Base-by-base conservation (phyloP, 1,140 invertebrate species). In the Drosophila ogumai region DNA sequence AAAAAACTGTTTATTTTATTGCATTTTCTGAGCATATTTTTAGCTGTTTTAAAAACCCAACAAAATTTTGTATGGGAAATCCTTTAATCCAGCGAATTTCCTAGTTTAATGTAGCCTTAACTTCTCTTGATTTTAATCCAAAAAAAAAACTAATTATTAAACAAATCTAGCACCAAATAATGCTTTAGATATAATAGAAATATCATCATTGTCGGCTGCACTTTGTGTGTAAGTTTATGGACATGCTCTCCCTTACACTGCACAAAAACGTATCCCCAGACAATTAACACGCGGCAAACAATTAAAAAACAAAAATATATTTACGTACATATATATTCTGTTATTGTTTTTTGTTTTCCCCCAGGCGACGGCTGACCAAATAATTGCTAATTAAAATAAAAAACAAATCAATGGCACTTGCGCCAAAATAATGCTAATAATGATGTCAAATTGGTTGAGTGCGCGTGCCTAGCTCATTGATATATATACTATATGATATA, bases 381-480 rank as follows among this genome's bases (percentile, higher is more conserved):
- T 74, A 72, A 64, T 54, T 25, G 55, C 63, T 40, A 81, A 81
- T 88, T 87, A 80, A 82, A 87, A 87, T 88, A 77, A 82, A 82
- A 87, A 88, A 82, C 76, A 80, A 82, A 88, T 88, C 67, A 82
- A 69, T 77, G 72, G 84, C 82, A 79, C 79, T 79, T 82, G 69
- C n/a, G 71, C 49, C 40, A 84, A 80, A 80, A 66, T 57, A 84
- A 77, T 80, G 72, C 66, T 88, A 87, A 87, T 87, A 87, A 87
- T 87, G 59, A 82, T 82, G 59, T 77, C 81, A 86, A 86, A 81
- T 55, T 65, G 55, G 68, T 55, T 41, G 52, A 41, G 66, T 66
- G 66, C 68, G 68, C 54, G 68, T 71, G 68, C 50, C 68, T 40
- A 8, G 12, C 19, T 63, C 10, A 28, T 54, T 25, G 15, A 19